These are phyloP conservation scores for Tethya wilhelma DNA, from an alignment of 37 sponge, comb jelly and placozoan species.

Conservation along the genomic window DNA sequence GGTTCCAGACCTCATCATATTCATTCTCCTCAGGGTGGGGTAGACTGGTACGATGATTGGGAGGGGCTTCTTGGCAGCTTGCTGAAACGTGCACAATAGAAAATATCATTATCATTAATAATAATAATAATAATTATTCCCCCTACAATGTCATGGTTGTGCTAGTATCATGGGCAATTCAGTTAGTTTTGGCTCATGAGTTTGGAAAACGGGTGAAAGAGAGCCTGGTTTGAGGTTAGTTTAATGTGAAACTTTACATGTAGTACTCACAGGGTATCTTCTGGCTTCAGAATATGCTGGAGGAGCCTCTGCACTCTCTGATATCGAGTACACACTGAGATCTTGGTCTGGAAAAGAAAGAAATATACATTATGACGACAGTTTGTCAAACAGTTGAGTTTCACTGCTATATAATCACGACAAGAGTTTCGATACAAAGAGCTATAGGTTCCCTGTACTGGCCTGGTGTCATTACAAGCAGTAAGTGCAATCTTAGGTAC, in stretches of 20 bases:
- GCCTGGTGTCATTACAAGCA: no score
- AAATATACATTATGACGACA: no score
- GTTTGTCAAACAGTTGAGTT: no score
- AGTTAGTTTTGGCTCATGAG: neutral
- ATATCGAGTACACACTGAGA: no score
- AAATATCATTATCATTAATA: neutral
- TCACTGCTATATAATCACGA: no score
- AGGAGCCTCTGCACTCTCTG: conserved; percentile 19
- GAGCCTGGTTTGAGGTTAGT: neutral
- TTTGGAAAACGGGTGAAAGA: neutral
- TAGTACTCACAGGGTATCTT: conserved; percentile 47
- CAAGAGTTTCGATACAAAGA: no score
- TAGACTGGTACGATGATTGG: conserved; percentile 58
- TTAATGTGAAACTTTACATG: neutral
- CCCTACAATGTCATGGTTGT: neutral
- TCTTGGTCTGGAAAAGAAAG: no score
- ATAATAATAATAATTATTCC: neutral
- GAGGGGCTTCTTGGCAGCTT: conserved; percentile 44
- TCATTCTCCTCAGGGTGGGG: conserved; percentile 52
- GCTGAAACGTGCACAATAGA: conserved; percentile 9
- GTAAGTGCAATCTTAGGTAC: no score
- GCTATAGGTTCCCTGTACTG: no score
- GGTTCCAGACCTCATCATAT: neutral
- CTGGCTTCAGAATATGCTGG: conserved; percentile 45
- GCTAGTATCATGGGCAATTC: neutral